Percentiles rank a stretch among this genome's conserved stretches.
phyloP scores from a whole-genome alignment of 2,888 invertebrate species.

The Andrena praecox region DNA sequence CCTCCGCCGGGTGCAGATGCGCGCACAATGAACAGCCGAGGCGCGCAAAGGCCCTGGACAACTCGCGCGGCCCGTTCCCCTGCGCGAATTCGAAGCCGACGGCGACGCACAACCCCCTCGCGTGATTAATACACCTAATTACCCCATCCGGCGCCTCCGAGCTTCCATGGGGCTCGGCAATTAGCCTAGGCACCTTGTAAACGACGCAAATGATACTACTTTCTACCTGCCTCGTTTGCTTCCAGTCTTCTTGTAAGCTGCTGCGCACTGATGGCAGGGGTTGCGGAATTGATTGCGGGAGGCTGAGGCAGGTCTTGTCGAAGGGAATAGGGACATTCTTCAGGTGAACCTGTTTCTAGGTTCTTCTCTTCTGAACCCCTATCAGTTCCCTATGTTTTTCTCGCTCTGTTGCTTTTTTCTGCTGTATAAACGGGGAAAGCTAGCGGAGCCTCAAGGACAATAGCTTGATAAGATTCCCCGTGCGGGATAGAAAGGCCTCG shows the following conservation, averaged over 20 bases:
- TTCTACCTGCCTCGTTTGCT: constrained; percentile 33
- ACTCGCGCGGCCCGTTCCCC: constrained; percentile 31
- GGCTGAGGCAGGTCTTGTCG: background rate
- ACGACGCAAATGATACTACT: constrained; percentile 40
- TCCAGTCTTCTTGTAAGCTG: background rate
- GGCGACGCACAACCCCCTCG: constrained; percentile 8
- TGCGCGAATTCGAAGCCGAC: constrained; percentile 10
- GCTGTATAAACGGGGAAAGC: too few species aligned
- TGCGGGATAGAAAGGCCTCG: too few species aligned
- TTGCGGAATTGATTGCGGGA: background rate
- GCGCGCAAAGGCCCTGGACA: constrained; percentile 29
- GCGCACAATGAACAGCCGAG: constrained; percentile 44
- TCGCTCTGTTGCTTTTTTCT: too few species aligned
- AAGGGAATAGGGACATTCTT: background rate
- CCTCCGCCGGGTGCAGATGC: constrained; percentile 58
- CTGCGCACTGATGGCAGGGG: background rate
- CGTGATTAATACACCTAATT: constrained; percentile 61
- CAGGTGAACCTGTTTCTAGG: too few species aligned
- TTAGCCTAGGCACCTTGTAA: constrained; percentile 52
- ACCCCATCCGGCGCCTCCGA: constrained; percentile 34
- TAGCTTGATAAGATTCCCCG: too few species aligned
- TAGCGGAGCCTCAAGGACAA: too few species aligned
- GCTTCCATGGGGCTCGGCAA: constrained; percentile 28
- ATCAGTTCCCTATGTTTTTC: too few species aligned
- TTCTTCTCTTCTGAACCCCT: too few species aligned